Evolutionary conservation across 2,113 vertebrate genomes (phyloP), one percentile per base, ranked within the genome.

Genomic region (Sinocyclocheilus anophthalmus): DNA sequence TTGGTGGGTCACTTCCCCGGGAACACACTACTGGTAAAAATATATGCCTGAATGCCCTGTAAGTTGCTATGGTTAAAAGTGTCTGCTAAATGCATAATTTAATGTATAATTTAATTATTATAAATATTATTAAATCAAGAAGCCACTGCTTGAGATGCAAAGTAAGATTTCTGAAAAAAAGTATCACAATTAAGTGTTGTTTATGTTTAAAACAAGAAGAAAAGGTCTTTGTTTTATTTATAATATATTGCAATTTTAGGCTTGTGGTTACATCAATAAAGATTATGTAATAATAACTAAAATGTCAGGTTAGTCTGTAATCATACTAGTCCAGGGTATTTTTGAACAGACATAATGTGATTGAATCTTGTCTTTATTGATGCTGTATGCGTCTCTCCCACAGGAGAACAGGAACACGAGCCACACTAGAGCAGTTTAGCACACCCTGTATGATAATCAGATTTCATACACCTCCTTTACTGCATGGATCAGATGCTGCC

Each of bases 351-450:
- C 45, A 72, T 39, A 82, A 87, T 84, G 65, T 5, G 88, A 93
- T 91, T 85, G 69, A 86, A 57, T 70, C 69, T 37, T 9, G 67
- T 72, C 14, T 70, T 70, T 70, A 37, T 70, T 18, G 67, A 70
- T 70, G 67, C 67, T 20, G 16, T 39, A 20, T 42, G 18, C 12
- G 8, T 72, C 33, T 39, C 20, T 39, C 30, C 12, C 26, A 13
- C 9, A 26, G 61, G n/a, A 26, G 61, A 65, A 65, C n/a, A 65
- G 61, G 24, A 69, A 69, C 12, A 37, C 37, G 67, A 70, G 67
- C 63, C 12, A 2, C 26, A 7, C 30, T 70, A 18, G 67, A 70
- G 67, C 3, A 5, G 4, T 75, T 75, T 24, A n/a, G 5, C 72
- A 48, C 12, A 22, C 14, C n/a, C 12, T 14, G 72, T 7, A 13